Base-by-base conservation (phyloP, 2,888 invertebrate species). In the Cryptocheilus praepositus region DNA sequence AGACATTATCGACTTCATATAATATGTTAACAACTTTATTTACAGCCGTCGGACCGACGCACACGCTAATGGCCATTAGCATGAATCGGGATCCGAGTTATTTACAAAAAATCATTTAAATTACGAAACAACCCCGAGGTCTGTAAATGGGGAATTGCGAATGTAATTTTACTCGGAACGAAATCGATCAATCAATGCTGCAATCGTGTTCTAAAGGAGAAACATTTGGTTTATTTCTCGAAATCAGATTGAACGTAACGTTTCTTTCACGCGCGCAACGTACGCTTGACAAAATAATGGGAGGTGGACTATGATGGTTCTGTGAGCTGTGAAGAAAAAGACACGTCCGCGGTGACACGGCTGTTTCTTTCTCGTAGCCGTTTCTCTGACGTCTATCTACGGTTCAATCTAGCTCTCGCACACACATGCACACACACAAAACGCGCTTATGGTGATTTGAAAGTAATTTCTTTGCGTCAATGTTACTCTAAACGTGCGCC, bases 11-110 rank as follows among this genome's bases (percentile, higher is more conserved):
- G 61, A 77, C 78, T 79, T 77, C 78, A 84, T 77, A 82, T 82
- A 77, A 83, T 79, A 81, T 81, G 82, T 82, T 81, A 79, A 81
- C 84, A 85, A 84, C 81, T 84, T 85, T 86, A 86, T 86, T 85
- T 86, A 86, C 86, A 86, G 83, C 84, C 76, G 84, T 82, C 76
- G 73, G 72, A 76, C 79, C 77, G 77, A 71, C 81, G 78, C 76
- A 81, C 77, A 80, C 79, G 79, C 80, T 80, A 81, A 83, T 80
- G 79, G 84, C 81, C 75, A 82, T 82, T 79, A 77, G 69, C 76
- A 73, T 72, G 64, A 36, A 69, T 67, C 65, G 74, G 78, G 70
- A 71, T 74, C 82, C 76, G 74, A 81, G 81, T 80, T 86, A 86
- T 85, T 81, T 86, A 85, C 86, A 85, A 82, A 79, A n/a, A 80